Evolutionary conservation across 2,113 vertebrate genomes (phyloP), one percentile per base, ranked within the genome.

Genomic region (Empidonax traillii): DNA sequence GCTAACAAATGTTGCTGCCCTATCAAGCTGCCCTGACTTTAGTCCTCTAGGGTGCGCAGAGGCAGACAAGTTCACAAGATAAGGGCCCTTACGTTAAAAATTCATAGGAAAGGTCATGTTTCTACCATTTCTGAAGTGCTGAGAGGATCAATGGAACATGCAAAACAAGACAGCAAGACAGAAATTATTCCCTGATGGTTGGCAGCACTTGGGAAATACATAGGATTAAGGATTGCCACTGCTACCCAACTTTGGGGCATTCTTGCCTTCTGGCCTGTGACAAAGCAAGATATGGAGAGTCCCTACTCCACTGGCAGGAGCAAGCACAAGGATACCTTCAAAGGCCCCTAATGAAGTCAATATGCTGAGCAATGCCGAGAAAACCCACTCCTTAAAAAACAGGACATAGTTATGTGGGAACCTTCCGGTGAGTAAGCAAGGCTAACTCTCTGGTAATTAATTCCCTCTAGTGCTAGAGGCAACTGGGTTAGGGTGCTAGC

Each of bases 81-180:
- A 92, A 89, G 84, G 84, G 62, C 77, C 49, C 74, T 85, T 52
- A 46, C 11, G 84, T 96, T 92, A 92, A 97, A 96, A 96, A 97
- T 95, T 94, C 87, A 91, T 87, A 61, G 73, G 53, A 95, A 94
- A 89, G 93, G 93, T 87, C 84, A 78, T 82, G 93, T 89, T 96
- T 91, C 84, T 93, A 75, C 86, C 77, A 72, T 92, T 94, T 84
- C 74, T 89, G 91, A 89, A 93, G 80, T 43, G 81, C 89, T 82
- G 84, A 94, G 73, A 0, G 0, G 93, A 95, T 94, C 94, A 96
- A 91, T 91, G 69, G 77, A 94, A 85, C 3, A 15, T 66, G 78
- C 8, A 2, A 66, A 94, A 95, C 91, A 91, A 87, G 56, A 41
- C 18, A 71, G 81, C 35, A 87, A 75, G 65, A 81, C 52, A 71